These are phyloP conservation scores for Atrichornis clamosus DNA, from an alignment of 2,113 vertebrate species.

Conservation along the genomic window DNA sequence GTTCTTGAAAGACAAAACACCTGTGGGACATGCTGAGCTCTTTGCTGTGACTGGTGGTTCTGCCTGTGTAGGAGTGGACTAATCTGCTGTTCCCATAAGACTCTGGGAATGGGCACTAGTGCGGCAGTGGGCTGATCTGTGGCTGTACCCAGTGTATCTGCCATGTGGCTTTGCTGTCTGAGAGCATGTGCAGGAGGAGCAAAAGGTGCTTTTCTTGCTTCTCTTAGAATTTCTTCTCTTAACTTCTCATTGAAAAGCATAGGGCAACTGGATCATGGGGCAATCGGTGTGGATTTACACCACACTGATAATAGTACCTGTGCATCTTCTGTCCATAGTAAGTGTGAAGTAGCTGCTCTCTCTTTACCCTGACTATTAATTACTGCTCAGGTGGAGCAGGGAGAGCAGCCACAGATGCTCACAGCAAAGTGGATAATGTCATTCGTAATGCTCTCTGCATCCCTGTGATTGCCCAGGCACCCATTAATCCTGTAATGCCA, in stretches of 20 bases:
- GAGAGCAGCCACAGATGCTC: not conserved
- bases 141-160: not conserved
- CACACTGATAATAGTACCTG: not conserved
- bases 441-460: not conserved
- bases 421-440: not conserved
- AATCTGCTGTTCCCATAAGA: not conserved
- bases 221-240: not conserved
- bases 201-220: not conserved
- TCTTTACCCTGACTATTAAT: not conserved
- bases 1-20: not conserved
- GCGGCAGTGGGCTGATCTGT: not conserved
- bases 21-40: rapidly evolving
- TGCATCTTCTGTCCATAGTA: not conserved
- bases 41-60: not conserved
- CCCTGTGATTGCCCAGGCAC: rapidly evolving
- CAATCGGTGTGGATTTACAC: not conserved
- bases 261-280: not conserved
- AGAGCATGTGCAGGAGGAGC: not conserved
- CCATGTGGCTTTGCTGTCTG: not conserved
- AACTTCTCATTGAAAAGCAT: not conserved
- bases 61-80: not conserved
- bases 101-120: not conserved
- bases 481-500: not conserved
- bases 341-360: not conserved
- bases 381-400: not conserved